These are phyloP conservation scores for Falco columbarius DNA, from an alignment of 2,797 vertebrate genomes.

Conservation along the genomic window DNA sequence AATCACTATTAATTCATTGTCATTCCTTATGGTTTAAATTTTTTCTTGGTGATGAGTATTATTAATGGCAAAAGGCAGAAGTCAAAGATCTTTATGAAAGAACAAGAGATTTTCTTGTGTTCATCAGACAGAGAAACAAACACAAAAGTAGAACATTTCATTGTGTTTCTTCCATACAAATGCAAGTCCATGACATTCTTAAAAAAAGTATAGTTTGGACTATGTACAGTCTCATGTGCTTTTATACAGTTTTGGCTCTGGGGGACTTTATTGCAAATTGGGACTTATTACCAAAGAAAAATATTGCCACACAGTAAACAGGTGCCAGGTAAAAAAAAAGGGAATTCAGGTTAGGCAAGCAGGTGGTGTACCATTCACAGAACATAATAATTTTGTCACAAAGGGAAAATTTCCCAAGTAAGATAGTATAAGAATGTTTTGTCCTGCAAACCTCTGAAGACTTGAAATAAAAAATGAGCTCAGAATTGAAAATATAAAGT, in stretches of 20 bases:
- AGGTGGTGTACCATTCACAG: neutral
- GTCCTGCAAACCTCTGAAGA: neutral
- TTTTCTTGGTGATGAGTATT: neutral
- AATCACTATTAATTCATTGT: neutral
- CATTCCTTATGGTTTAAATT: neutral
- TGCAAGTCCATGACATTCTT: neutral
- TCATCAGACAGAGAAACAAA: neutral
- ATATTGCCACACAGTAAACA: neutral
- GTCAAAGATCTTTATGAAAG: neutral
- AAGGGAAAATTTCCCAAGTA: neutral
- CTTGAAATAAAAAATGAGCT: neutral
- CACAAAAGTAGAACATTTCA: neutral
- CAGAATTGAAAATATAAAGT: neutral
- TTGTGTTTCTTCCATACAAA: neutral
- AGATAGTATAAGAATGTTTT: neutral
- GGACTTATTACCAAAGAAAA: neutral
- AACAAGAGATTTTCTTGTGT: neutral
- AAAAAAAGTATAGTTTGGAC: neutral
- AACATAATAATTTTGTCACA: neutral
- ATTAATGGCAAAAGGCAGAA: neutral
- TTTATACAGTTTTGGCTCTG: neutral
- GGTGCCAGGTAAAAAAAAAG: neutral
- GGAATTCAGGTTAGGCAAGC: neutral
- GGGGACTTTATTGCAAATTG: neutral
- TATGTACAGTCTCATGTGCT: neutral